Evolutionary conservation across 1,140 invertebrate species (phyloP).

Genomic region (Procambarus virginalis): DNA sequence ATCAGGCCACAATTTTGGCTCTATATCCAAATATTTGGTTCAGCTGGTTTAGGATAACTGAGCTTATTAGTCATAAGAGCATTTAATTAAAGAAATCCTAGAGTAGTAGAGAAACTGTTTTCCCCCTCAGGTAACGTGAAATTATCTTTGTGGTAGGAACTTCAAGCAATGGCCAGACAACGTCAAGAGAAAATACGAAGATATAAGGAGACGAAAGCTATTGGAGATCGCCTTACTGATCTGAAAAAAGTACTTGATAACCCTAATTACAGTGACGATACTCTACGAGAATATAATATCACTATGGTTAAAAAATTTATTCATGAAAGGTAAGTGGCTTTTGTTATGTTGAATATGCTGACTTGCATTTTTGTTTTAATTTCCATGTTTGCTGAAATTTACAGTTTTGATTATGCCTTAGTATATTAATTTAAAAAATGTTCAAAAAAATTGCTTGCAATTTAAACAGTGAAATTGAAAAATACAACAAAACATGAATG

Average conservation of each 20-base stretch:
- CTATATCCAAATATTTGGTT: no score
- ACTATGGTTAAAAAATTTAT: slow-evolving; percentile 86
- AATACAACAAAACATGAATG: no score
- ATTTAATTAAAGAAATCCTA: background rate
- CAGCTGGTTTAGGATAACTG: no score
- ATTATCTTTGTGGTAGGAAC: slow-evolving; percentile 37
- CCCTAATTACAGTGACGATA: slow-evolving; percentile 81
- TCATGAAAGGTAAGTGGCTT: slow-evolving; percentile 74
- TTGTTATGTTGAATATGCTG: no score
- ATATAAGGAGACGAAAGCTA: slow-evolving; percentile 86
- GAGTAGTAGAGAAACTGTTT: background rate
- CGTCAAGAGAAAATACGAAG: slow-evolving; percentile 85
- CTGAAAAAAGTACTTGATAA: slow-evolving; percentile 77
- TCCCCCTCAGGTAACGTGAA: background rate
- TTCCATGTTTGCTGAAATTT: no score
- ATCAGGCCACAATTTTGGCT: no score
- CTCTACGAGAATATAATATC: slow-evolving; percentile 87
- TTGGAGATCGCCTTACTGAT: slow-evolving; percentile 81
- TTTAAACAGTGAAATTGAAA: no score
- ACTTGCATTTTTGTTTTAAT: no score
- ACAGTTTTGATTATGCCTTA: no score
- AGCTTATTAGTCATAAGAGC: background rate
- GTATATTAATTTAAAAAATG: no score
- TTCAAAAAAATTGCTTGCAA: no score
- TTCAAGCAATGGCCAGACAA: slow-evolving; percentile 72